phyloP scores from a whole-genome alignment of 2,797 vertebrate species.

The Meda fulgida region DNA sequence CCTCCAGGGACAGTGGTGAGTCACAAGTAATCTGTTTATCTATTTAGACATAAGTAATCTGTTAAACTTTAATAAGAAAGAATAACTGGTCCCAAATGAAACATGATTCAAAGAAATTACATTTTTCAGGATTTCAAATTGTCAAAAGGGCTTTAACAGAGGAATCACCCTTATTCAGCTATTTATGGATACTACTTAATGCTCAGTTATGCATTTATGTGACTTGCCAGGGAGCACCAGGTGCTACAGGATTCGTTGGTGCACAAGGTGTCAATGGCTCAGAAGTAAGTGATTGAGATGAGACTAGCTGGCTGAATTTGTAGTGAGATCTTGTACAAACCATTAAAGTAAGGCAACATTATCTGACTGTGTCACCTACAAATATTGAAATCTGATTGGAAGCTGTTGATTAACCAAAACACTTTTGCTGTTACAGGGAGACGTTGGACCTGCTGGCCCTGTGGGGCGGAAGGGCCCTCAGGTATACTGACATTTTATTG shows the following conservation, averaged over 20 bases:
- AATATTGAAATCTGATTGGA: neutral
- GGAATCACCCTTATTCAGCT: neutral
- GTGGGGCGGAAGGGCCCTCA: constrained; percentile 76
- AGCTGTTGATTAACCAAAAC: neutral
- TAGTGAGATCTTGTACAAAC: neutral
- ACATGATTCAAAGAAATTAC: neutral
- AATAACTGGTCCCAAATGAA: neutral
- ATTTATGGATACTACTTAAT: neutral
- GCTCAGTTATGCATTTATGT: constrained; percentile 19
- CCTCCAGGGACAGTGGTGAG: constrained; percentile 75
- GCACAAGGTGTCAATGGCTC: constrained; percentile 78
- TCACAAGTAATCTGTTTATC: neutral
- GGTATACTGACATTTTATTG: constrained; percentile 64
- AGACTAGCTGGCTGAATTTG: constrained; percentile 12
- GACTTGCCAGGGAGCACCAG: constrained; percentile 74
- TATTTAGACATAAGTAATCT: too few relatives aligned
- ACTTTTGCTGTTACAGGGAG: constrained; percentile 73
- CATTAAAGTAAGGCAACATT: neutral
- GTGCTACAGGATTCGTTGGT: constrained; percentile 74
- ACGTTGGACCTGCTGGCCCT: constrained; percentile 76
- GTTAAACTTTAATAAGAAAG: neutral
- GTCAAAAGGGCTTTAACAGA: neutral
- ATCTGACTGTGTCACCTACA: neutral
- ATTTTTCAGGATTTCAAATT: neutral
- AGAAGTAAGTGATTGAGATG: constrained; percentile 72